phyloP scores from a whole-genome alignment of 2,113 vertebrate genomes.

The Drymodes brunneopygia region DNA sequence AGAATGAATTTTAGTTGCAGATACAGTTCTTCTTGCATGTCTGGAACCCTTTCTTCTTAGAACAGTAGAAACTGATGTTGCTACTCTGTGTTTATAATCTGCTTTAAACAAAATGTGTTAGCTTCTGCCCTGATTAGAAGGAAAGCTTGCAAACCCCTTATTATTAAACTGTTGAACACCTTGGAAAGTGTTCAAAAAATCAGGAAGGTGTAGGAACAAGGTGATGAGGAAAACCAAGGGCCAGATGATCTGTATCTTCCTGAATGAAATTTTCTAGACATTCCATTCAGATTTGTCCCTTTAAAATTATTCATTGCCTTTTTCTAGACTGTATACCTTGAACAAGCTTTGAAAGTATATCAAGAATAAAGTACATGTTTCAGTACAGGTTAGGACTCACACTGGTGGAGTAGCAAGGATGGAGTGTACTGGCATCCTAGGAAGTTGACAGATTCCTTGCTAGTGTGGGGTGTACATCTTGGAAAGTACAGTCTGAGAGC shows the following conservation, averaged over 20 bases:
- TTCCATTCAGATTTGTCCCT: neutral
- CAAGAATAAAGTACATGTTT: neutral
- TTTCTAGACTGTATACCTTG: neutral
- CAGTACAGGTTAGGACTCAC: neutral
- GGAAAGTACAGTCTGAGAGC: neutral
- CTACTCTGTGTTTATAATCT: constrained; percentile 28
- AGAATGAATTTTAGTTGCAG: neutral
- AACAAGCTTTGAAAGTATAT: neutral
- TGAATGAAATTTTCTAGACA: neutral
- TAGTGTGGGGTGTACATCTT: neutral
- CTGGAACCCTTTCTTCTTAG: constrained; percentile 31
- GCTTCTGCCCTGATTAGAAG: neutral
- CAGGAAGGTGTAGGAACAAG: neutral
- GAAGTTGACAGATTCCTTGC: neutral
- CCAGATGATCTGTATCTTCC: neutral
- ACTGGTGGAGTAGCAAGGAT: neutral
- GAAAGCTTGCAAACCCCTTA: neutral
- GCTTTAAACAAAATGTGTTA: constrained; percentile 41
- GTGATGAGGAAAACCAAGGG: neutral
- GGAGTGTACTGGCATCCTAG: too few relatives aligned
- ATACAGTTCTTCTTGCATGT: neutral
- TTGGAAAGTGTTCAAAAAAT: neutral
- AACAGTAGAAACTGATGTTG: neutral
- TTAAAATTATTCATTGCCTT: neutral
- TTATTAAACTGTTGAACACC: neutral